Base-by-base conservation (phyloP, 2,888 invertebrate genomes). In the Ptychoptera albimana region DNA sequence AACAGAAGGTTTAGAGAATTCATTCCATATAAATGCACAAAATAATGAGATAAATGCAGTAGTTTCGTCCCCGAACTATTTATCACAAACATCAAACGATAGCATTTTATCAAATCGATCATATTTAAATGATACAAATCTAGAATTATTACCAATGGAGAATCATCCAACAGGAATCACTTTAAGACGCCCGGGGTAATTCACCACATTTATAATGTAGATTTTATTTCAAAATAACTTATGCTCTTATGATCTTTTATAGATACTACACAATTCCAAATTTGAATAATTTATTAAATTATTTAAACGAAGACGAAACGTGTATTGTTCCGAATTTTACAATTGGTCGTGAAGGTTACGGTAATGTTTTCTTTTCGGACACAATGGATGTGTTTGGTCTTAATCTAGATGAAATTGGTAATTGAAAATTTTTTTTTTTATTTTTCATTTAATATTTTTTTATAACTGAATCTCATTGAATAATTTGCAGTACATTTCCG, bases 251-350 rank as follows among this genome's bases (percentile, higher is more conserved):
- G n/a, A n/a, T 23, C 23, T 23, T 49, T 48, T 8, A 14, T 35
- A 56, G 55, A 5, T 97, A 97, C 64, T 97, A 89, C 61, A 92
- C 89, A 0, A 77, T 89, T 49, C 97, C 97, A 0, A 66, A 81
- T 0, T 58, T 93, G 46, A 82, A 88, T 36, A 84, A 89, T 51
- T 72, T 98, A 54, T 73, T 73, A 55, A 74, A 72, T 1, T 79
- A 78, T 59, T 68, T 84, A 37, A 71, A 77, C 1, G 74, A 80
- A 6, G 81, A 87, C 56, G 64, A 64, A 46, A 72, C 77, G 2
- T 93, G 92, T 58, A 66, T 83, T 11, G 82, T 94, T 1, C 82
- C 87, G 7, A 80, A 87, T 52, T 82, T 96, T 49, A 87, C 89
- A 0, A 73, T 96, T 46, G 94, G 93, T 0, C 75, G 94, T 8